These are phyloP conservation scores for Lineus longissimus DNA, from an alignment of 1,140 invertebrate species.

Conservation along the genomic window DNA sequence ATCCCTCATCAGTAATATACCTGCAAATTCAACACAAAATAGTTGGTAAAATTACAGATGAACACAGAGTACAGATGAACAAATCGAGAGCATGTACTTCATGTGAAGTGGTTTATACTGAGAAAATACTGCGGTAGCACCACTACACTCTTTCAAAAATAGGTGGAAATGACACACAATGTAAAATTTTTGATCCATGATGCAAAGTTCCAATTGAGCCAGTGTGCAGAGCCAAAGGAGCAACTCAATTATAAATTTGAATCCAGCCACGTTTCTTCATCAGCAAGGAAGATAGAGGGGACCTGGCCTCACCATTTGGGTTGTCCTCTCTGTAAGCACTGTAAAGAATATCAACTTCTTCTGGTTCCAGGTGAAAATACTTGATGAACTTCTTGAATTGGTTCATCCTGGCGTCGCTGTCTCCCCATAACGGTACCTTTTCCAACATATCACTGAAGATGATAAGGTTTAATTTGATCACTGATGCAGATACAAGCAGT, in stretches of 20 bases:
- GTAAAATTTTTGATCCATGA: too few relatives aligned
- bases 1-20: not conserved
- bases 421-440: constrained; percentile 13
- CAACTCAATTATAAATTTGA: too few relatives aligned
- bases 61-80: not conserved
- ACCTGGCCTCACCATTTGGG: constrained; percentile 17
- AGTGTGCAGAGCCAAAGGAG: too few relatives aligned
- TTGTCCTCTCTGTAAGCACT: constrained; percentile 20
- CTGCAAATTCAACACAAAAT: not conserved
- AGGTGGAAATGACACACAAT: not conserved
- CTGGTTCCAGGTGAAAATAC: constrained; percentile 13
- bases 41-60: not conserved
- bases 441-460: constrained; percentile 17
- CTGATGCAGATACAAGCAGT: not conserved
- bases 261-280: too few relatives aligned
- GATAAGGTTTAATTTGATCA: not conserved
- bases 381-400: constrained; percentile 7
- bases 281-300: too few relatives aligned
- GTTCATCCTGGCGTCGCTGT: constrained; percentile 6
- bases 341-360: constrained; percentile 21
- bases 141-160: not conserved
- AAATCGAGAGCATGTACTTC: not conserved
- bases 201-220: too few relatives aligned
- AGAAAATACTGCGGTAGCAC: not conserved
- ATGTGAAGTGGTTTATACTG: not conserved